These are phyloP conservation scores for Charanyca ferruginea DNA, from an alignment of 2,888 invertebrate genomes.

Conservation along the genomic window DNA sequence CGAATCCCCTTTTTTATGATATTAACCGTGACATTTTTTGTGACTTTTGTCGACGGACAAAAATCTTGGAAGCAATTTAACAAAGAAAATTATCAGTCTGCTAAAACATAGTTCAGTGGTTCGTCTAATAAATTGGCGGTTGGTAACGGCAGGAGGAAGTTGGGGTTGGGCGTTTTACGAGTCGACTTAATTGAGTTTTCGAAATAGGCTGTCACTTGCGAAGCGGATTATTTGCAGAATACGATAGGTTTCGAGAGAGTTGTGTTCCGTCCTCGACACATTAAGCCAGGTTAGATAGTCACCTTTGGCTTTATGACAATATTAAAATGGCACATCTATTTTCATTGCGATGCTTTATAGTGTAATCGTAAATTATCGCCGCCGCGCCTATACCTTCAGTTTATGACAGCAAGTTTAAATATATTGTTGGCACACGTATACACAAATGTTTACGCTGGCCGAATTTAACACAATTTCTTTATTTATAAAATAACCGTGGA, in stretches of 20 bases:
- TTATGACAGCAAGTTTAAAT: constrained; percentile 69
- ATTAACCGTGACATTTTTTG: constrained; percentile 24
- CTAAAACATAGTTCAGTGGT: constrained; percentile 68
- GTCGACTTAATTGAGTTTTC: constrained; percentile 77
- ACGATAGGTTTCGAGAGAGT: constrained; percentile 31
- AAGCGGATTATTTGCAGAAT: constrained; percentile 58
- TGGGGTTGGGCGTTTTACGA: constrained; percentile 71
- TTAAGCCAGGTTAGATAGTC: constrained; percentile 37
- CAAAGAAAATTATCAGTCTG: constrained; percentile 47
- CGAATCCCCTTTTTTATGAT: constrained; percentile 20
- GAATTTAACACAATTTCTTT: constrained; percentile 20
- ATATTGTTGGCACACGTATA: constrained; percentile 65
- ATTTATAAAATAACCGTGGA: constrained; percentile 39
- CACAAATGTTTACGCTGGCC: constrained; percentile 38
- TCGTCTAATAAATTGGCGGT: constrained; percentile 75
- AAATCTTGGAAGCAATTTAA: constrained; percentile 28
- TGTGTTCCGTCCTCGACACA: constrained; percentile 27
- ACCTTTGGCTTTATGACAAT: constrained; percentile 70
- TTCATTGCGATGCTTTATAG: constrained; percentile 69
- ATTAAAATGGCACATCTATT: constrained; percentile 73
- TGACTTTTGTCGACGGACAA: constrained; percentile 3
- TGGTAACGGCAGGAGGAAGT: constrained; percentile 62
- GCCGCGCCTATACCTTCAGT: constrained; percentile 65
- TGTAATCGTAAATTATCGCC: constrained; percentile 73
- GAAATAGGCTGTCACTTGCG: constrained; percentile 67